Base-by-base conservation (phyloP, 2,113 vertebrate species). In the Pangasianodon hypophthalmus region DNA sequence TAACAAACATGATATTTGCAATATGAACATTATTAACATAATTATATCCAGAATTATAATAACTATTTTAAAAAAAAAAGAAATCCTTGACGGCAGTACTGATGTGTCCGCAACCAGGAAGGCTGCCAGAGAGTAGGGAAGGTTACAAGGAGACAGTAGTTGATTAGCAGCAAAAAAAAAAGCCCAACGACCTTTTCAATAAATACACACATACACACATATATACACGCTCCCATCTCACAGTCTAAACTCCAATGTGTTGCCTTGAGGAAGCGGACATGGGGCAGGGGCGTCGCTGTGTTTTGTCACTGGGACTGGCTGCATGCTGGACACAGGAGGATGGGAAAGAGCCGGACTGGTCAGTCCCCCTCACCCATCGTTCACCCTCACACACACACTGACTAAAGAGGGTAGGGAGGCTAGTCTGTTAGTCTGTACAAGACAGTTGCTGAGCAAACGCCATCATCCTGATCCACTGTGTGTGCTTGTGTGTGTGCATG, bases 121-220 rank as follows among this genome's bases (percentile, higher is more conserved):
- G 79, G 89, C 73, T 52, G 83, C 58, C 50, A 4, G 6, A 80
- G 75, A 90, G 41, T 85, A 83, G 95, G 96, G 97, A 97, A 96
- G 97, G 97, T 98, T 97, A 97, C 96, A 97, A 97, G 97, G 96
- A 97, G 96, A 98, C 98, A 99, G 98, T 97, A 99, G 98, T 98
- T 97, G 95, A 97, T 98, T 98, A 99, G 98, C 98, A 99, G 98
- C 98, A 99, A 95, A 98, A 95, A 96, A 96, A 98, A 95, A 96
- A 97, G 96, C 90, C 92, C 90, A 87, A 85, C 19, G 54, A 90
- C 92, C 89, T 85, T 90, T 87, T 98, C 98, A 99, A 99, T 99
- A 96, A 98, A 98, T 97, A 97, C 96, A 96, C 96, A 96, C 92
- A 96, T 91, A 84, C 88, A 77, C 85, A 84, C 69, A n/a, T 18